These are phyloP conservation scores for Lycocerus yunnanus DNA, from an alignment of 2,888 invertebrate genomes.

Conservation along the genomic window DNA sequence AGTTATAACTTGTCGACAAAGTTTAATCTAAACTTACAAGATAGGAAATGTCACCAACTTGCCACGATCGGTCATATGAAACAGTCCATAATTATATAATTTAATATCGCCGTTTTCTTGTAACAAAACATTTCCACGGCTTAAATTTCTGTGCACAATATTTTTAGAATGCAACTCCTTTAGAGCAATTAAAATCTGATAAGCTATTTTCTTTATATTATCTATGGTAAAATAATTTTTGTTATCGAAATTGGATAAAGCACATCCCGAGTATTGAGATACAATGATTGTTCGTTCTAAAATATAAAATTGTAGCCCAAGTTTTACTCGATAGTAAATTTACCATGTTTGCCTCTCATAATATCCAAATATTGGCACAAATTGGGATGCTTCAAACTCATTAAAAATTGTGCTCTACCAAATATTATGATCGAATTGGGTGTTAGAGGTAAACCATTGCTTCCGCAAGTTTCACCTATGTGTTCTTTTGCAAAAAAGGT, in stretches of 20 bases:
- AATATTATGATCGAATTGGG: constrained; percentile 95
- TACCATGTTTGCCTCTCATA: constrained; percentile 92
- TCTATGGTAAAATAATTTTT: constrained; percentile 55
- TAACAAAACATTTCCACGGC: constrained; percentile 81
- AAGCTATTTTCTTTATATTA: constrained; percentile 68
- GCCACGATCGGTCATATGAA: constrained; percentile 87
- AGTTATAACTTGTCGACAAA: neutral
- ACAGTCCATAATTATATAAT: constrained; percentile 91
- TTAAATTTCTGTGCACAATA: constrained; percentile 79
- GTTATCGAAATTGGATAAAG: constrained; percentile 61
- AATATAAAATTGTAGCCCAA: constrained; percentile 39
- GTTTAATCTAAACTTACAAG: constrained; percentile 62
- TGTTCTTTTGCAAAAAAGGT: constrained; percentile 92
- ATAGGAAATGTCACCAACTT: constrained; percentile 89
- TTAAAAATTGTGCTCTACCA: constrained; percentile 83
- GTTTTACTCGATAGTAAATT: neutral
- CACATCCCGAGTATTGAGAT: constrained; percentile 75
- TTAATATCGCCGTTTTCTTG: constrained; percentile 76
- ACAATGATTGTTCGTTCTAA: constrained; percentile 82
- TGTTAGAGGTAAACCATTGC: constrained; percentile 93
- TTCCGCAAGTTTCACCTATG: constrained; percentile 89
- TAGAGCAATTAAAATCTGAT: constrained; percentile 75
- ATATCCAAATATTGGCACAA: constrained; percentile 91
- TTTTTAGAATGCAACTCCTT: constrained; percentile 72
- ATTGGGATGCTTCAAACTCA: constrained; percentile 77